Conservation (phyloP, 2,888 invertebrate genomes). For the Campoplex nolae region DNA sequence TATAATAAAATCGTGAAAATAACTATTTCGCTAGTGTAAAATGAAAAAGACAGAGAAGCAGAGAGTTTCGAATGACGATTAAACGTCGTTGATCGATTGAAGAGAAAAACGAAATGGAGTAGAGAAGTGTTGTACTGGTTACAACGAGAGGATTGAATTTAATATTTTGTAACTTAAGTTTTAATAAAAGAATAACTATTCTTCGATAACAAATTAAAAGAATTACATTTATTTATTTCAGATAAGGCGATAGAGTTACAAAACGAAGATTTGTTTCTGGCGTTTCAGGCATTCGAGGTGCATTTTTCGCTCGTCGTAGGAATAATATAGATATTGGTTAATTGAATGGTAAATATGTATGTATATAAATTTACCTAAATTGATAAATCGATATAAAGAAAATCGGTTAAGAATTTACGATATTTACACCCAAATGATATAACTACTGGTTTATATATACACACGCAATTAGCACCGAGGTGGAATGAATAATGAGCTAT, state of each 20-base stretch:
- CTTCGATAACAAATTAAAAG: constrained; percentile 45
- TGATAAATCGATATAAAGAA: constrained; percentile 60
- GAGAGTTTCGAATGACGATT: neutral
- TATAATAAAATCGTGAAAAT: neutral
- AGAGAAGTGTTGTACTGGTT: neutral
- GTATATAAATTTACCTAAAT: constrained; percentile 51
- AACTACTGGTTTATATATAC: constrained; percentile 76
- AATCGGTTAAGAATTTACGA: constrained; percentile 71
- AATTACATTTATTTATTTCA: constrained; percentile 79
- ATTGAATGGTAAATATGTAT: constrained; percentile 70
- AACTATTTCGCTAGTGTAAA: neutral
- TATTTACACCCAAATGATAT: constrained; percentile 75
- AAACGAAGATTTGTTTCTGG: constrained; percentile 75
- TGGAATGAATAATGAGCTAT: constrained; percentile 71
- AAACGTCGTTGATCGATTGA: neutral
- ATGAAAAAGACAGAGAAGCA: neutral
- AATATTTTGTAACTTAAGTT: neutral
- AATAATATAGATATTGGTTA: constrained; percentile 72
- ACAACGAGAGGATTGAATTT: neutral
- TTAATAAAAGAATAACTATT: constrained; percentile 2
- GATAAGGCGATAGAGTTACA: constrained; percentile 80
- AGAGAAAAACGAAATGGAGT: neutral
- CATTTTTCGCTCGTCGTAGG: constrained; percentile 71
- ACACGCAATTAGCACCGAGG: constrained; percentile 81
- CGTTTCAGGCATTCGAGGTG: constrained; percentile 62